phyloP scores from a whole-genome alignment of 2,888 invertebrate genomes.

The Sphaeridia pumilis region DNA sequence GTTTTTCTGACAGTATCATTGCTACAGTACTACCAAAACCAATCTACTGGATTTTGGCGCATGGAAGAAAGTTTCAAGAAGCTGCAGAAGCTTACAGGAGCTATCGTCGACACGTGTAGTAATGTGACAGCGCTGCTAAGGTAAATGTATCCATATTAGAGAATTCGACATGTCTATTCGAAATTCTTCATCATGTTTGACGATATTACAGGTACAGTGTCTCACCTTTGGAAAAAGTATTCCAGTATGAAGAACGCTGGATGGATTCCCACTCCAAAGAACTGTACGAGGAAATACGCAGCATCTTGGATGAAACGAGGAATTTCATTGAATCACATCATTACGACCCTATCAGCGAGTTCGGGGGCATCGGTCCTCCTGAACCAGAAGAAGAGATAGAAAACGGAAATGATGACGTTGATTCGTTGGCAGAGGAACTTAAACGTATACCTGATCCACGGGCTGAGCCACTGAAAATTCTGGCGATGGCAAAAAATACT shows the following conservation, averaged over 20 bases:
- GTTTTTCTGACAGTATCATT: conserved; percentile 33
- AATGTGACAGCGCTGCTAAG: conserved; percentile 77
- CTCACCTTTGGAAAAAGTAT: conserved; percentile 42
- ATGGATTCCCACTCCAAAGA: no score
- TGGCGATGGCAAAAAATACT: conserved; percentile 49
- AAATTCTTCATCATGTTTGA: no score
- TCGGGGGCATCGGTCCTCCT: conserved; percentile 21
- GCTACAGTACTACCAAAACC: conserved; percentile 35
- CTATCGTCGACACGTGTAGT: conserved; percentile 74
- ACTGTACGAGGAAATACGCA: conserved; percentile 37
- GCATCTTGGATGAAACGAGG: conserved; percentile 38
- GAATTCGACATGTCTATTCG: no score
- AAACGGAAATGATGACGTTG: conserved; percentile 46
- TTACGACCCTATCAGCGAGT: conserved; percentile 49
- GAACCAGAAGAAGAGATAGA: neutral
- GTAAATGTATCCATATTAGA: no score
- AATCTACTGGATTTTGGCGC: conserved; percentile 42
- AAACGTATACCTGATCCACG: conserved; percentile 69
- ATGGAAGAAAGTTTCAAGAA: conserved; percentile 66
- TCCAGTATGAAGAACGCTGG: conserved; percentile 50
- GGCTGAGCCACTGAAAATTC: conserved; percentile 58
- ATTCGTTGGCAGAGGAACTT: conserved; percentile 59
- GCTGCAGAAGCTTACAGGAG: conserved; percentile 59
- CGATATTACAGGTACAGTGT: conserved; percentile 45
- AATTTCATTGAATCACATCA: conserved; percentile 66